A percentile compares a stretch with the other conserved stretches of the same genome.
These are phyloP conservation scores for Argyrosomus japonicus DNA, from an alignment of 2,113 vertebrate species.

Conservation along the genomic window DNA sequence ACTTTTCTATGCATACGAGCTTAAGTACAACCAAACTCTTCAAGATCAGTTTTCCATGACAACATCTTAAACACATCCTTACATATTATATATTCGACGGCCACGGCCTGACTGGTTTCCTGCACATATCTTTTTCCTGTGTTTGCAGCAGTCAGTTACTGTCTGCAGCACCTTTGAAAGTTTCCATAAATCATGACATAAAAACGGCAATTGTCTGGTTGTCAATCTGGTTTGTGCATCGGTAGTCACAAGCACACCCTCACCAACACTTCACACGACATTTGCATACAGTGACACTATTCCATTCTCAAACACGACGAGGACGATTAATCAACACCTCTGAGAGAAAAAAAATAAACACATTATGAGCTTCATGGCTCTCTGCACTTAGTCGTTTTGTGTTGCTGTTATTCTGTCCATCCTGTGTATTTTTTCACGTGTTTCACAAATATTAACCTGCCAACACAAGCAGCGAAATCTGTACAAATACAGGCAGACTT, in stretches of 20 bases:
- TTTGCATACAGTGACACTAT: not conserved
- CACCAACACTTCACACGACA: not conserved
- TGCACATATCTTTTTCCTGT: no score
- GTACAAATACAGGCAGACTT: not conserved
- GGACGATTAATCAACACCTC: slow-evolving; percentile 7
- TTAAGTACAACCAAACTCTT: no score
- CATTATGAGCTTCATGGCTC: not conserved
- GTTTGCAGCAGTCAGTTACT: not conserved
- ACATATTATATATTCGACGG: no score
- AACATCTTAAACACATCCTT: no score
- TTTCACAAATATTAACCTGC: not conserved
- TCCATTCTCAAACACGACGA: not conserved
- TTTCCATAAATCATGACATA: not conserved
- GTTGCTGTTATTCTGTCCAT: not conserved
- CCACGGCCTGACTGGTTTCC: no score
- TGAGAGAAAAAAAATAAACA: no score
- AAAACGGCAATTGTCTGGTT: not conserved
- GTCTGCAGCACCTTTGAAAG: not conserved
- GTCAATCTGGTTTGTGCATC: not conserved
- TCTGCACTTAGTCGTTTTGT: not conserved
- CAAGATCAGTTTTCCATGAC: no score
- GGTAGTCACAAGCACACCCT: not conserved
- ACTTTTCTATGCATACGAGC: no score
- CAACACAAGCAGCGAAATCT: not conserved
- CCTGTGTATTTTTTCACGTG: not conserved